Evolutionary conservation across 1,140 invertebrate genomes (phyloP).

Genomic region (Stenopsyche tienmushanensis): DNA sequence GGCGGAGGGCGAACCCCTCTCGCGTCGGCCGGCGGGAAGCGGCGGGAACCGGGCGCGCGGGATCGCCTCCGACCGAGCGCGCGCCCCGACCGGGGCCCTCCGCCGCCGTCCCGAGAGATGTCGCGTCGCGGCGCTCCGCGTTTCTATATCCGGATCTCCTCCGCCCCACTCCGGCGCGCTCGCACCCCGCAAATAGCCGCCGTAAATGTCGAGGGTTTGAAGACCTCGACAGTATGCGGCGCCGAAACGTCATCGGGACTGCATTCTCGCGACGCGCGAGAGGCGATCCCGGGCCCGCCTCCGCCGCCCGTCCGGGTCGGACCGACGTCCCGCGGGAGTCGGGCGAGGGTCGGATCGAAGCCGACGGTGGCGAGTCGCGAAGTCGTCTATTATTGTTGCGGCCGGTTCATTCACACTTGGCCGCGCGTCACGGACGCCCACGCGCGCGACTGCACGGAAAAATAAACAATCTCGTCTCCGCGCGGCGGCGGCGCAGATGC

Average conservation of each 20-base stretch:
- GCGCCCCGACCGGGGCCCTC: neutral
- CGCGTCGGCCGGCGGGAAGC: neutral
- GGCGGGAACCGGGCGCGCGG: neutral
- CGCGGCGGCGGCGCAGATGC: neutral
- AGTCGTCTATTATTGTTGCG: constrained; percentile 26
- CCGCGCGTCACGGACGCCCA: constrained; percentile 24
- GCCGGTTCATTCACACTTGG: constrained; percentile 30
- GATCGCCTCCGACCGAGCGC: no score
- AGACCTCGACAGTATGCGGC: constrained; percentile 39
- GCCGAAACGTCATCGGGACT: constrained; percentile 21
- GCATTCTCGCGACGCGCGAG: constrained; percentile 6
- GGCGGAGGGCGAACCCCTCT: neutral
- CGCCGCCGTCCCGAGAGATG: neutral
- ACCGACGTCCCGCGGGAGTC: neutral
- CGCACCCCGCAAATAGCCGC: constrained; percentile 34
- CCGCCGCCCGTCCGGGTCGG: neutral
- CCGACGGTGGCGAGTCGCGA: neutral
- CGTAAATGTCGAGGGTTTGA: constrained; percentile 41
- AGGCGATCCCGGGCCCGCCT: neutral
- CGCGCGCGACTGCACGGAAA: constrained; percentile 7
- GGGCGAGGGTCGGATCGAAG: neutral
- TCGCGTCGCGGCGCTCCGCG: constrained; percentile 9
- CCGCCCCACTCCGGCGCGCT: constrained; percentile 2
- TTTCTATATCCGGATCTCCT: constrained; percentile 22
- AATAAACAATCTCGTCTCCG: constrained; percentile 4